These are phyloP conservation scores for Catamblyrhynchus diadema DNA, from an alignment of 2,797 vertebrate genomes.

Conservation along the genomic window DNA sequence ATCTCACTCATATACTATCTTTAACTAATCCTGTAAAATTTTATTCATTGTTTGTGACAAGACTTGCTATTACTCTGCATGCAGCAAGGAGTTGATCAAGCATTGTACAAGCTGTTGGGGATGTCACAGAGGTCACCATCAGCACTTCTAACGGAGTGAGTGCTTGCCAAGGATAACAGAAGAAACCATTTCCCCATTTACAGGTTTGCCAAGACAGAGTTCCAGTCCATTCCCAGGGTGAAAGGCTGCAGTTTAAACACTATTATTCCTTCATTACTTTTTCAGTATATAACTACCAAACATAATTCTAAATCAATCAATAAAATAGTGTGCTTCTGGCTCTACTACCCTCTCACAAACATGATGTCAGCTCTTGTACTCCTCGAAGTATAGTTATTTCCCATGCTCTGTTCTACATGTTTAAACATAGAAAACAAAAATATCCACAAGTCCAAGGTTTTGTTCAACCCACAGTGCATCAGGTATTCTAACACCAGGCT, in stretches of 20 bases:
- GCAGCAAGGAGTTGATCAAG: constrained; percentile 18
- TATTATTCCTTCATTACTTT: neutral
- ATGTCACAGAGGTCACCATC: neutral
- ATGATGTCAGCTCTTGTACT: neutral
- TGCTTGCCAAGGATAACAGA: constrained; percentile 40
- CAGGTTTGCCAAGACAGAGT: constrained; percentile 12
- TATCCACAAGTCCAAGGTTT: neutral
- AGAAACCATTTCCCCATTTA: neutral
- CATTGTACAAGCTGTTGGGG: constrained; percentile 44
- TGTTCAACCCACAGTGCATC: neutral
- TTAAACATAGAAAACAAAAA: neutral
- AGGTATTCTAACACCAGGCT: neutral
- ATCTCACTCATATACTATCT: constrained; percentile 29
- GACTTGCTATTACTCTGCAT: constrained; percentile 16
- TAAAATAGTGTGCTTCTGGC: neutral
- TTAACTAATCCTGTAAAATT: constrained; percentile 41
- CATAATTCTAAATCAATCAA: neutral
- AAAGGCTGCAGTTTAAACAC: neutral
- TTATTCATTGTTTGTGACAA: constrained; percentile 47
- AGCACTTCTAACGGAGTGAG: constrained; percentile 5
- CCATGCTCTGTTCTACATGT: neutral
- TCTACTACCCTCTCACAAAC: neutral
- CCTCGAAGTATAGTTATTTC: neutral
- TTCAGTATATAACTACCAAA: neutral
- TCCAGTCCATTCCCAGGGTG: neutral